phyloP scores from a whole-genome alignment of 2,888 invertebrate species.

The Galeopsomyia nigrocyanea region DNA sequence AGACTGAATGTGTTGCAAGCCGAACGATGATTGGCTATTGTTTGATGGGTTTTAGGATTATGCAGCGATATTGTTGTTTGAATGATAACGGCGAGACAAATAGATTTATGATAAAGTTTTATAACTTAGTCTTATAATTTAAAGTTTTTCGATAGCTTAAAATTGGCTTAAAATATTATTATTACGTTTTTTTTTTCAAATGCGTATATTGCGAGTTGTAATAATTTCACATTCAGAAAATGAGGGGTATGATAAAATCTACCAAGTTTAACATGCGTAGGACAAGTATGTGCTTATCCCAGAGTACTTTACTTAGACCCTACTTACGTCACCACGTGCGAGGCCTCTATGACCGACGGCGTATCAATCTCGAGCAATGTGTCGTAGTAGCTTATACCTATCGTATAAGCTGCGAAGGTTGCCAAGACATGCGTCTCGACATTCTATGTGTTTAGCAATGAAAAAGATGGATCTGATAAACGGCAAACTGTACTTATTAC shows the following conservation, averaged over 20 bases:
- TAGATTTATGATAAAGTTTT: too few relatives aligned
- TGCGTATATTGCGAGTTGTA: too few relatives aligned
- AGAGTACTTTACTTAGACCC: conserved; percentile 11
- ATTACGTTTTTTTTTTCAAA: too few relatives aligned
- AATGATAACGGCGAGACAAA: too few relatives aligned
- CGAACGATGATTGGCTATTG: not conserved
- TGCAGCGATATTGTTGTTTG: not conserved
- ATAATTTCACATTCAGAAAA: too few relatives aligned
- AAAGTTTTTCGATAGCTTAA: too few relatives aligned
- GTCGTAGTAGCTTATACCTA: conserved; percentile 32
- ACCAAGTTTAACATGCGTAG: not conserved
- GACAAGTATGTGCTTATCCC: conserved; percentile 23
- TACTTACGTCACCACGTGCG: not conserved
- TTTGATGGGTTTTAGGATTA: conserved; percentile 31
- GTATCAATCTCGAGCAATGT: conserved; percentile 47
- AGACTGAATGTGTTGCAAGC: not conserved
- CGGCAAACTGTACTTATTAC: too few relatives aligned
- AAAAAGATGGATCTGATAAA: conserved; percentile 36
- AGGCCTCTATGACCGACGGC: conserved; percentile 43
- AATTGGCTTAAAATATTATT: too few relatives aligned
- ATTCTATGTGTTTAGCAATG: conserved; percentile 41
- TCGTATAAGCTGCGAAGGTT: conserved; percentile 1
- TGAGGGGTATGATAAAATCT: conserved; percentile 59
- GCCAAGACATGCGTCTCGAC: conserved; percentile 10
- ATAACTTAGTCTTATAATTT: too few relatives aligned